A percentile compares a stretch with the other conserved stretches of the same genome.
These are phyloP conservation scores for Brevimyrus niger DNA, from an alignment of 2,113 vertebrate species.

Conservation along the genomic window DNA sequence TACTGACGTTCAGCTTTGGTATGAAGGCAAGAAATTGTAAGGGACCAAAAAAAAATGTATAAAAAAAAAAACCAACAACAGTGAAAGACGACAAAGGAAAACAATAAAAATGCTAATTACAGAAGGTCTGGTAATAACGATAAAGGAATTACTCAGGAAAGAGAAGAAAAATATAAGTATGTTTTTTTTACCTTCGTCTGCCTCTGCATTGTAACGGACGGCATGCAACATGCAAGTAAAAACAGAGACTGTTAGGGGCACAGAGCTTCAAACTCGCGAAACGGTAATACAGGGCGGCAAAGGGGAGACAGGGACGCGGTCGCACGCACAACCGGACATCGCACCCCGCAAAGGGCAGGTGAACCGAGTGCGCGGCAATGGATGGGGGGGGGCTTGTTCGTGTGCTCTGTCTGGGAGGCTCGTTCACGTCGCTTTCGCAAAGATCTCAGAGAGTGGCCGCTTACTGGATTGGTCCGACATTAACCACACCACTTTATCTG, in stretches of 20 bases:
- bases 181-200: slow-evolving; percentile 81
- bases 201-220: slow-evolving; percentile 81
- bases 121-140: slow-evolving; percentile 42
- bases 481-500: neutral
- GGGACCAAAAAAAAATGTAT: neutral
- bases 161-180: slow-evolving; percentile 26
- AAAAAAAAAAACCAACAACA: slow-evolving; percentile 21
- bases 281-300: neutral
- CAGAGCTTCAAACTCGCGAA: slow-evolving; percentile 28
- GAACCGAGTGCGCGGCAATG: neutral
- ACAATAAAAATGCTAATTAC: slow-evolving; percentile 59
- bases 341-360: slow-evolving; percentile 2
- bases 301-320: too few species aligned
- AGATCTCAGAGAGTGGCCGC: neutral
- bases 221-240: slow-evolving; percentile 97
- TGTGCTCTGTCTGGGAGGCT: neutral
- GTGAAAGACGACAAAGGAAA: slow-evolving; percentile 31
- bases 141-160: slow-evolving; percentile 37
- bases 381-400: neutral
- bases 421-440: neutral
- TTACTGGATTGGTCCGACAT: neutral
- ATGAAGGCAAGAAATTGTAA: slow-evolving; percentile 24
- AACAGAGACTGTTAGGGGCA: slow-evolving; percentile 69
- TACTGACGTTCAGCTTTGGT: slow-evolving; percentile 29
- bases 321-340: neutral